Conservation (phyloP, 2,113 vertebrate genomes). For the Macrotus californicus region DNA sequence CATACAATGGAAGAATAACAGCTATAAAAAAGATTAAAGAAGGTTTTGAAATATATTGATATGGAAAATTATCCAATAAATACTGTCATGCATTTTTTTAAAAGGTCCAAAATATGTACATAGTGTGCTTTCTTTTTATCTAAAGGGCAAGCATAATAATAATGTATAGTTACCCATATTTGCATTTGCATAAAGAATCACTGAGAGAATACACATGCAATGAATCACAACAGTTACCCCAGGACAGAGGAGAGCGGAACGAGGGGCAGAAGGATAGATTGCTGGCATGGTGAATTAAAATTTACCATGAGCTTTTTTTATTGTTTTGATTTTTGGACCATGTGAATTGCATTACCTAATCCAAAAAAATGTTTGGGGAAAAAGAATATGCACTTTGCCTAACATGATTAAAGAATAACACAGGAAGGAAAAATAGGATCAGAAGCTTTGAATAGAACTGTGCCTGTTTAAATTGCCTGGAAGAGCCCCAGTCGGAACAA, state of each 20-base stretch:
- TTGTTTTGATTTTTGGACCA: constrained; percentile 49
- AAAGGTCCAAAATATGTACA: background rate
- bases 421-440: background rate
- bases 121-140: background rate
- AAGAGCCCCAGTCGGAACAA: background rate
- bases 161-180: background rate
- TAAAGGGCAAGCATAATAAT: background rate
- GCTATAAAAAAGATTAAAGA: background rate
- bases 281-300: background rate
- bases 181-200: background rate
- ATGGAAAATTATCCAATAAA: background rate
- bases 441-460: constrained; percentile 16
- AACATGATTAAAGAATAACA: constrained; percentile 41
- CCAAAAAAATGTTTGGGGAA: background rate
- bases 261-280: background rate
- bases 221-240: background rate
- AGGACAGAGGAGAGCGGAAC: background rate
- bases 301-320: background rate
- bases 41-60: background rate
- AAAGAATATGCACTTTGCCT: background rate
- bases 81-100: background rate
- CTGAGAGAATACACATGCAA: background rate
- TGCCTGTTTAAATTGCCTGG: background rate
- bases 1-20: background rate
- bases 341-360: constrained; percentile 48